These are phyloP conservation scores for Quadroppia sp. DNA, from an alignment of 2,888 invertebrate genomes.

Conservation along the genomic window DNA sequence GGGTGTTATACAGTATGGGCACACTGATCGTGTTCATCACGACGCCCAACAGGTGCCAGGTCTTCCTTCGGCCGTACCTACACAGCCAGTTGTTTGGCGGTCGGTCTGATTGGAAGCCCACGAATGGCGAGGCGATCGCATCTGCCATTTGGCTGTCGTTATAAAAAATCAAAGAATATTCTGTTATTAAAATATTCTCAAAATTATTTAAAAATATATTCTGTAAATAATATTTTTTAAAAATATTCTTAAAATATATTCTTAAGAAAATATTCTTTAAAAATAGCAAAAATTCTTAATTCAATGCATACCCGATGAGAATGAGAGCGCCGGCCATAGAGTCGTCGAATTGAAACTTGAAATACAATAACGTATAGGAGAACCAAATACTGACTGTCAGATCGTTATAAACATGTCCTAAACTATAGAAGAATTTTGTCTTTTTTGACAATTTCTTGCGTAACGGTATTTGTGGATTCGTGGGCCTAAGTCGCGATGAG, in stretches of 20 bases:
- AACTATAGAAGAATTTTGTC: conserved; percentile 61
- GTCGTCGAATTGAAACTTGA: conserved; percentile 56
- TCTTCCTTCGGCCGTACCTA: conserved; percentile 45
- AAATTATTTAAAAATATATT: too few relatives aligned
- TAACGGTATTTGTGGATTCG: neutral
- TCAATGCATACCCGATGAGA: neutral
- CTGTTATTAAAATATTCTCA: too few relatives aligned
- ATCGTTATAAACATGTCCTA: conserved; percentile 87
- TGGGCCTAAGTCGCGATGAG: neutral
- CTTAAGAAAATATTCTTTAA: too few relatives aligned
- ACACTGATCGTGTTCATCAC: conserved; percentile 54
- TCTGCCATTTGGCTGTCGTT: conserved; percentile 52
- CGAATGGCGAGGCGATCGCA: conserved; percentile 57
- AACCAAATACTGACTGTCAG: conserved; percentile 92
- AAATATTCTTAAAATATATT: too few relatives aligned
- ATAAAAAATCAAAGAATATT: neutral
- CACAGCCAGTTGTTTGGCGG: neutral
- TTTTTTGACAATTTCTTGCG: neutral
- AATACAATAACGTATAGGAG: conserved; percentile 79
- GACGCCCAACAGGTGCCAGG: conserved; percentile 45
- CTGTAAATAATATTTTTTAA: too few relatives aligned
- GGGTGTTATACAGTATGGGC: conserved; percentile 55
- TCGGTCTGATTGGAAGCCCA: conserved; percentile 55
- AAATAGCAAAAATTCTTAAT: too few relatives aligned
- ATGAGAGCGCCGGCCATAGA: conserved; percentile 48